Evolutionary conservation across 1,140 invertebrate genomes (phyloP), one percentile per base, ranked within the genome.

Genomic region (Trichonephila inaurata): DNA sequence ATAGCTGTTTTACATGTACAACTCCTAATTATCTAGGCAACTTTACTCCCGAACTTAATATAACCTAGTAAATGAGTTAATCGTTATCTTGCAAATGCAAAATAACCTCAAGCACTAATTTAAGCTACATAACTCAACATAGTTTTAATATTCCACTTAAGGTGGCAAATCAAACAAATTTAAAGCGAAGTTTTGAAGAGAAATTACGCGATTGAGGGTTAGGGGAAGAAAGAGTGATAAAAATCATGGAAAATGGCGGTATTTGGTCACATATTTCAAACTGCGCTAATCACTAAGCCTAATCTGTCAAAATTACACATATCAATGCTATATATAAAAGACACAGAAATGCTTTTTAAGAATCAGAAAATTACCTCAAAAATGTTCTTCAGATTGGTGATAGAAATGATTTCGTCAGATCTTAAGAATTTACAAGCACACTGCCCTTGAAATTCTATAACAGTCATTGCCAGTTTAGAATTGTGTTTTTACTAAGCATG

Each of bases 361-460:
- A 85, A 85, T 16, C 14, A 60, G 14, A 60, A 85, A 60, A n/a
- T 77, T 88, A 64, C 86, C 62, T 88, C 44, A n/a, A 88, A 64
- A 64, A 64, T 33, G 16, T 40, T 88, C 85, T 87, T 87, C 85
- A 21, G 2, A 33, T 44, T 33, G n/a, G n/a, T 51, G 10, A 51
- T 10, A 51, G 51, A 51, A 51, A 12, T 51, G 51, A 12, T 51
- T 51, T 51, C 66, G 10, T 69, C 66, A 69, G 66, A 69, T 69
- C 66, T 14, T 8, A 69, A 69, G 66, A 69, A 24, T 28, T 24
- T 62, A 28, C 85, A 90, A 21, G 64, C 44, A 77, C 28, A 28
- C 91, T 92, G 91, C 40, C 91, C 91, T 92, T 92, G 91, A 92
- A 83, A 92, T 82, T n/a, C 28, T 69, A 69, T 24, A 61, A 60